Percentiles rank a stretch among this genome's conserved stretches.
Conservation (phyloP, 2,888 invertebrate genomes). For the Noctua fimbriata region DNA sequence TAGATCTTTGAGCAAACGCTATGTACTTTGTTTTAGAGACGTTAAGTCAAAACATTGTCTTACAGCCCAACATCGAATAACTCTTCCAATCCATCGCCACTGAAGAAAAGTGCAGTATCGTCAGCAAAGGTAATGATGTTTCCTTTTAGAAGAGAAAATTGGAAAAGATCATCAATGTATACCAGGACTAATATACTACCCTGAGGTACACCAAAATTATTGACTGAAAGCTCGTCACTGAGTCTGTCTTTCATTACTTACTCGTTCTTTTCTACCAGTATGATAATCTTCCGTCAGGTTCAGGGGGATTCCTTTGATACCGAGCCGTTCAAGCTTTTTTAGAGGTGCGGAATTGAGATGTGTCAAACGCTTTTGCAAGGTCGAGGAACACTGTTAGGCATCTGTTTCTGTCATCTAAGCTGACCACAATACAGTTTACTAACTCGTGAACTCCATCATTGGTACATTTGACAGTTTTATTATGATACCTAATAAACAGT, state of each 20-base stretch:
- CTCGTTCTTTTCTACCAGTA: neutral
- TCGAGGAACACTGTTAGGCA: neutral
- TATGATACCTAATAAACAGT: too few species aligned
- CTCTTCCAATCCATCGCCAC: neutral
- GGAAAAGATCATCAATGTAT: neutral
- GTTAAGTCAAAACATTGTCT: neutral
- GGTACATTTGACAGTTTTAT: too few species aligned
- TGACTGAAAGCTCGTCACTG: neutral
- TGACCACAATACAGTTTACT: neutral
- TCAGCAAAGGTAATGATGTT: neutral
- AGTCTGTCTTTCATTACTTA: neutral
- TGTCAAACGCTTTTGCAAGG: neutral
- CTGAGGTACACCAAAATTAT: constrained; percentile 2
- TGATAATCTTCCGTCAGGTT: neutral
- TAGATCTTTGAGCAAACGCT: too few species aligned
- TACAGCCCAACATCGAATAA: neutral
- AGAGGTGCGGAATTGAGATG: neutral
- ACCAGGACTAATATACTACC: neutral
- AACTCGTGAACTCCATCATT: neutral
- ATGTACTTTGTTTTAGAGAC: neutral
- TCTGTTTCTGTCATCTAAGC: neutral
- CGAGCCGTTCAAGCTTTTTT: neutral
- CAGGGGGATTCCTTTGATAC: neutral
- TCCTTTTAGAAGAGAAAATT: neutral
- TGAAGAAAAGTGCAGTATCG: neutral